phyloP scores from a whole-genome alignment of 2,888 invertebrate genomes.

The Hartigia nigra region DNA sequence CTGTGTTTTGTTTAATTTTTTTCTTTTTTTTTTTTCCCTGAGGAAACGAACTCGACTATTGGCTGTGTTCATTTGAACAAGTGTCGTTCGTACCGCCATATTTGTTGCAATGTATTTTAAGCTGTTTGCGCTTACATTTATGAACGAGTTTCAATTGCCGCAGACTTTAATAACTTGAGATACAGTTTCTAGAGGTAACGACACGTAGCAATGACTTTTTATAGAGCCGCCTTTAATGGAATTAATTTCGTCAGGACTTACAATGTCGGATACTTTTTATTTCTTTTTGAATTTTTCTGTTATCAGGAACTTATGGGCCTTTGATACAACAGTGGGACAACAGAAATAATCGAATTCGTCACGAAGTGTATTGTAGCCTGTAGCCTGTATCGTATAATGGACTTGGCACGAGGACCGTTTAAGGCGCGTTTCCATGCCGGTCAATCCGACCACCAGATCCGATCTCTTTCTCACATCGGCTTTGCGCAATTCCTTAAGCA shows the following conservation, averaged over 20 bases:
- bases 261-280: background rate
- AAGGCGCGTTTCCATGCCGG: background rate
- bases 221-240: too few relatives aligned
- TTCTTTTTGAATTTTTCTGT: background rate
- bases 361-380: background rate
- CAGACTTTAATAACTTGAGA: background rate
- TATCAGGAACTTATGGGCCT: background rate
- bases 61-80: background rate
- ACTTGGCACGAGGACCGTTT: background rate
- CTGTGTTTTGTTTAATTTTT: background rate
- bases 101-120: background rate
- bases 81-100: background rate
- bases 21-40: too few relatives aligned
- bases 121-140: background rate
- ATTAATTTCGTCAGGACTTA: background rate
- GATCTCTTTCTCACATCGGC: background rate
- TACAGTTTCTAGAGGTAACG: too few relatives aligned
- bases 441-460: background rate
- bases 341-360: background rate
- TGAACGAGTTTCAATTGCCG: background rate
- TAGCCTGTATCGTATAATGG: background rate
- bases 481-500: background rate
- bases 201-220: too few relatives aligned
- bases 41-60: background rate
- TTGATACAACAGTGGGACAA: background rate